Conservation (phyloP, 2,113 vertebrate species). For the Actenoides lindsayi region DNA sequence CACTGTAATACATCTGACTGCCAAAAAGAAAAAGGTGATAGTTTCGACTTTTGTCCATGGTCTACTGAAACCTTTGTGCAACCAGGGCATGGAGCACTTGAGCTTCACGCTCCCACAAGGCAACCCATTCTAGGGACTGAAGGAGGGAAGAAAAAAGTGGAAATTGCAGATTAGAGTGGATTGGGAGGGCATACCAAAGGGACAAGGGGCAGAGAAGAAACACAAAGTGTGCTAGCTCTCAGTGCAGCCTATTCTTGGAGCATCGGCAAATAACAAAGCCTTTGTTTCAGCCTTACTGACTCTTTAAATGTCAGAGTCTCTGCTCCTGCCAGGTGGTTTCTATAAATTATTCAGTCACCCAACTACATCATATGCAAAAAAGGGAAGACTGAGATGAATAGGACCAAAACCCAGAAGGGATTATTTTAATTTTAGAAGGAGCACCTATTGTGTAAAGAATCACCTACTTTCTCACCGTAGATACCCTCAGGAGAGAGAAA, state of each 20-base stretch:
- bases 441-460: neutral
- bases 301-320: neutral
- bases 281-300: neutral
- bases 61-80: neutral
- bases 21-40: neutral
- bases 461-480: neutral
- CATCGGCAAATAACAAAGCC: neutral
- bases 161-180: neutral
- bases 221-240: neutral
- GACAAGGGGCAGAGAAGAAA: neutral
- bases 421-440: neutral
- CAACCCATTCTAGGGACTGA: neutral
- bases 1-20: neutral
- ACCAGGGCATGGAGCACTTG: neutral
- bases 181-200: neutral
- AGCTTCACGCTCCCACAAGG: accelerated
- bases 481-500: neutral
- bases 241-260: neutral
- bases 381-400: neutral
- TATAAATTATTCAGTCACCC: constrained; percentile 53
- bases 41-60: neutral
- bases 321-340: neutral
- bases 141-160: neutral
- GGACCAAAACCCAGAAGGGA: neutral
- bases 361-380: neutral